phyloP scores from a whole-genome alignment of 2,113 vertebrate species.

The Thalassoma bifasciatum region DNA sequence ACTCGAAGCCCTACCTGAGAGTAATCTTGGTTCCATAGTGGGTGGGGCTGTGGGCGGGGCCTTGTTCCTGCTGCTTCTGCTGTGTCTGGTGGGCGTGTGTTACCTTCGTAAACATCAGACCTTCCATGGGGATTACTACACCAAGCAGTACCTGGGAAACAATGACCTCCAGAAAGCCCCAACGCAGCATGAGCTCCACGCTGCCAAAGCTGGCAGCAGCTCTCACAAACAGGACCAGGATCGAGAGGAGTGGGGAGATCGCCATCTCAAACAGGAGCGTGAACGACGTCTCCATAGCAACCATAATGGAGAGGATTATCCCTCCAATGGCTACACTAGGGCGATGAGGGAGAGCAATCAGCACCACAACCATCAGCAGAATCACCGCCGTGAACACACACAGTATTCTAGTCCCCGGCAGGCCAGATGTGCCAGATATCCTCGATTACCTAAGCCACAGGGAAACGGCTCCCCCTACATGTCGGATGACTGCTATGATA shows the following conservation, averaged over 20 bases:
- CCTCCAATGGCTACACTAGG: conserved; percentile 81
- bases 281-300: conserved; percentile 55
- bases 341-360: conserved; percentile 78
- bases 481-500: conserved; percentile 89
- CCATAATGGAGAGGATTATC: conserved; percentile 70
- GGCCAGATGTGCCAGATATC: conserved; percentile 84
- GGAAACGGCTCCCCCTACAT: conserved; percentile 87
- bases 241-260: conserved; percentile 93
- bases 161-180: conserved; percentile 94
- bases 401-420: conserved; percentile 83
- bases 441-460: conserved; percentile 67
- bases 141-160: conserved; percentile 94
- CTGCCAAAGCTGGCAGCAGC: conserved; percentile 85
- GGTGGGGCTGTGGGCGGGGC: conserved; percentile 95
- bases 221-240: conserved; percentile 87
- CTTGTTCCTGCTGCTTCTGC: conserved; percentile 92
- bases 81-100: conserved; percentile 88
- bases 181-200: conserved; percentile 88
- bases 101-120: conserved; percentile 92
- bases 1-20: conserved; percentile 90
- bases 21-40: conserved; percentile 92
- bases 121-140: conserved; percentile 95
- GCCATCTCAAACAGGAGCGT: conserved; percentile 76
- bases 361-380: conserved; percentile 67
- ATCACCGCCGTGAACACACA: conserved; percentile 59